Base-by-base conservation (phyloP, 2,113 vertebrate genomes). In the Mixornis gularis region DNA sequence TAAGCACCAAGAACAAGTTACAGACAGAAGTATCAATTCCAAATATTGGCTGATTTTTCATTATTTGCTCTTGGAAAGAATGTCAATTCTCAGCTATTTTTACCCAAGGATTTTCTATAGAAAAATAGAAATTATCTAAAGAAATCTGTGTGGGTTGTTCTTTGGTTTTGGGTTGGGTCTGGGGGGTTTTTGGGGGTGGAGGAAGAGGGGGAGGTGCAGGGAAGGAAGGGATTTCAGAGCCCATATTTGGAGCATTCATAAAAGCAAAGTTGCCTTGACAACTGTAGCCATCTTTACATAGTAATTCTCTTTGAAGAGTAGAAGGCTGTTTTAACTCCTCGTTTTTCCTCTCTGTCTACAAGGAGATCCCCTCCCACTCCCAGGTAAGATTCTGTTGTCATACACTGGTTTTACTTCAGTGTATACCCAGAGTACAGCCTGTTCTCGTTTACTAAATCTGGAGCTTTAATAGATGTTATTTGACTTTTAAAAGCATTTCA, bases 241-340 rank as follows among this genome's bases (percentile, higher is more conserved):
- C 38, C 29, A 1, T 73, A 65, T 81, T 77, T 87, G 78, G 40
- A 91, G 40, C 66, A 66, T 19, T 68, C 43, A 62, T 69, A 76
- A 94, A 94, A 92, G 91, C 87, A 92, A 96, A 95, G 91, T 95
- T 96, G 78, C 95, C 91, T 79, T 95, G 95, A 92, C 92, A 95
- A 95, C 92, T 93, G 92, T 72, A 93, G 83, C 91, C 92, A 80
- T 88, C 69, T 90, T 93, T 87, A 90, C 85, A 76, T 16, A 63
- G 91, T 66, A 82, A 91, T 85, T 64, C 71, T 60, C 56, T 83
- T 89, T 74, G 63, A 74, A 73, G 52, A 60, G 64, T 21, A 87
- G 40, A 91, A 89, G 18, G 34, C 71, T 91, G 85, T 4, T 87
- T 91, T 87, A 95, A 87, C 87, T 91, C 56, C 72, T 71, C 20